Base-by-base conservation (phyloP, 2,113 vertebrate genomes). In the Nerophis ophidion region DNA sequence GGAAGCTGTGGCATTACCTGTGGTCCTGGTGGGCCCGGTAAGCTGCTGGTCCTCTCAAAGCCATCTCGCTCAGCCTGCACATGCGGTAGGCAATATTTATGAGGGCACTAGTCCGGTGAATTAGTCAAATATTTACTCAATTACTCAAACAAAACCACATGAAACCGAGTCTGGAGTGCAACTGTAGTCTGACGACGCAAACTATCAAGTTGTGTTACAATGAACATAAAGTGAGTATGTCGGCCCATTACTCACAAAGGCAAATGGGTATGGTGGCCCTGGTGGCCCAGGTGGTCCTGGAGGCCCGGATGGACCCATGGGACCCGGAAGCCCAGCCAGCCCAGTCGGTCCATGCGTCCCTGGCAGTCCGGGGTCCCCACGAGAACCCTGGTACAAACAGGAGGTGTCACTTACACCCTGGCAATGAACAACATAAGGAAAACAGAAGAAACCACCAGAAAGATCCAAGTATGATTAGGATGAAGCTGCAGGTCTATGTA, bases 291-390 rank as follows among this genome's bases (percentile, higher is more conserved):
- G 93, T 0, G 88, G 92, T 0, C 95, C 95, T 0, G 91, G 86
- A 3, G 68, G 91, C 35, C 96, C 96, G 1, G 76, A 84, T 0
- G 95, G 94, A 72, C 96, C 96, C 0, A 92, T 87, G 0, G 95
- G 93, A 26, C 96, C 96, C 0, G 93, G 93, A 51, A 90, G 86
- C 14, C 95, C 96, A 6, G 89, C 85, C 5, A 92, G 72, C 1
- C 95, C 93, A 0, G 9, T 68, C 77, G 92, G 72, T 8, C 95
- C 95, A 0, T 91, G 65, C 2, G 63, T 4, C 3, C 95, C 95
- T 0, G 50, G 11, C 3, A 76, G 71, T 48, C 95, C 94, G 0
- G 5, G 1, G 26, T 92, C 89, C 2, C 94, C 94, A 50, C 86
- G 86, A 75, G 57, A 70, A 52, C 93, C 94, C 93, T 97, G 79